These are phyloP conservation scores for Muntiacus muntjak DNA, from an alignment of 2,113 vertebrate species.

Conservation along the genomic window DNA sequence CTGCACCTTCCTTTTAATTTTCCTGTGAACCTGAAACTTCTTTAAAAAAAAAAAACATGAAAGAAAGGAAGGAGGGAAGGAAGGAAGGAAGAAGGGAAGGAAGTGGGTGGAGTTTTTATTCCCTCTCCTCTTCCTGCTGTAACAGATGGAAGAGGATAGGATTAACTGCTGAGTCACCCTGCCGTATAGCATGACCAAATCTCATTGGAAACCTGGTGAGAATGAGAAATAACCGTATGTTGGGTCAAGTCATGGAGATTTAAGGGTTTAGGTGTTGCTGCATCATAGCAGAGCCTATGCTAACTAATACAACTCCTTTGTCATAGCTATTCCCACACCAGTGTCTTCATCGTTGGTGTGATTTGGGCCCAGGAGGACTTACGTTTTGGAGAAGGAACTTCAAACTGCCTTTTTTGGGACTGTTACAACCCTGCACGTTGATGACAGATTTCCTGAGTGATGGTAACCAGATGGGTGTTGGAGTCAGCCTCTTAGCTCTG, in stretches of 20 bases:
- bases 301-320: neutral
- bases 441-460: neutral
- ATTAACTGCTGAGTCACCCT: neutral
- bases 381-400: neutral
- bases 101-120: neutral
- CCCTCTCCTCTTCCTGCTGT: neutral
- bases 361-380: neutral
- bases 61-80: neutral
- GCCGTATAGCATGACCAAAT: neutral
- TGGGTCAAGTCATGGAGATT: neutral
- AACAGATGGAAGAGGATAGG: neutral
- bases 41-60: neutral
- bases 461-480: neutral
- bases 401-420: neutral
- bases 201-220: neutral
- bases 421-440: neutral
- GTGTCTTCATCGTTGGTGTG: neutral
- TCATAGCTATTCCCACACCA: neutral
- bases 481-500: neutral
- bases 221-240: neutral
- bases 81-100: neutral
- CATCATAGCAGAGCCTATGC: neutral
- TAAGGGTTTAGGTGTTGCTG: neutral
- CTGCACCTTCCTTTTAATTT: neutral
- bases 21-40: neutral